A percentile compares a stretch with the other conserved stretches of the same genome.
Conservation (phyloP, 2,113 vertebrate genomes). For the Sylvilagus bachmani region DNA sequence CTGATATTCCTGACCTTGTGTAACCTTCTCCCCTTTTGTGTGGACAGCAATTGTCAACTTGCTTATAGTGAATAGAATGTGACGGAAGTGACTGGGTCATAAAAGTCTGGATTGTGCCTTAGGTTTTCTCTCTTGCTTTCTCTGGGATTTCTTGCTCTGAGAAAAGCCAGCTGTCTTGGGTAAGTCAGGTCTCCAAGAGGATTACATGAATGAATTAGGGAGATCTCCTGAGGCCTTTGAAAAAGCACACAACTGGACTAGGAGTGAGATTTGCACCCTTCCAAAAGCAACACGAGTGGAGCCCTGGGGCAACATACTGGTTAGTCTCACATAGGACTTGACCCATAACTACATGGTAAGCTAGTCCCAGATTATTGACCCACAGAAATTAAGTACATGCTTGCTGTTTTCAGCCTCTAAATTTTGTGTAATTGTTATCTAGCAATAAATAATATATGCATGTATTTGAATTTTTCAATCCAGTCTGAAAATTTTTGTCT, state of each 20-base stretch:
- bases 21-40: neutral
- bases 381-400: neutral
- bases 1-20: neutral
- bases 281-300: neutral
- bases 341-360: neutral
- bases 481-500: neutral
- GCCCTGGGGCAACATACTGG: neutral
- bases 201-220: neutral
- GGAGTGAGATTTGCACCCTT: neutral
- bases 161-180: neutral
- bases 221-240: neutral
- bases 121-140: neutral
- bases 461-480: neutral
- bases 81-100: neutral
- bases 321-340: neutral
- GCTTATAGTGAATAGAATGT: neutral
- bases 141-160: neutral
- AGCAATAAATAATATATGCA: neutral
- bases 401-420: neutral
- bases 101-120: neutral
- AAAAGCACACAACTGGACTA: neutral
- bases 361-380: too few relatives aligned
- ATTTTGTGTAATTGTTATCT: neutral
- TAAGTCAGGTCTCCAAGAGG: neutral
- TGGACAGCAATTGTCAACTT: neutral